phyloP scores from a whole-genome alignment of 2,888 invertebrate species.

The Sesia apiformis region DNA sequence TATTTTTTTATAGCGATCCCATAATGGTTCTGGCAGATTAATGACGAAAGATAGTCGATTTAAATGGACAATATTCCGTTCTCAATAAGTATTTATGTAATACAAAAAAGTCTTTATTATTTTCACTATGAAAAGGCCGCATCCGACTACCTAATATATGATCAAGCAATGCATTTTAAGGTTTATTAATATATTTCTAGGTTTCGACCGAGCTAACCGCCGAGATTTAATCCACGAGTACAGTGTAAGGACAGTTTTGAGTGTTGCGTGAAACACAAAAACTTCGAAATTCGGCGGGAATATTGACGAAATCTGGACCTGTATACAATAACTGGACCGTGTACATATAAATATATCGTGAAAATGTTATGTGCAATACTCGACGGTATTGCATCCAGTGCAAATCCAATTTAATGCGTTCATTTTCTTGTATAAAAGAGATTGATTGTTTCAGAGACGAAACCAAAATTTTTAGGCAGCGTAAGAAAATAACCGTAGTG shows the following conservation, averaged over 20 bases:
- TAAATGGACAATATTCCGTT: too few species aligned
- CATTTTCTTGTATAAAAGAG: constrained; percentile 25
- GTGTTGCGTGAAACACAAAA: too few species aligned
- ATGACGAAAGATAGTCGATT: too few species aligned
- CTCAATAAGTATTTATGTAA: too few species aligned
- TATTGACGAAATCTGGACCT: background rate
- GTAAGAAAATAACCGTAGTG: constrained; percentile 24
- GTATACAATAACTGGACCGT: constrained; percentile 21
- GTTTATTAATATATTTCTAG: constrained; percentile 14
- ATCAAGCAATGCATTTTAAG: too few species aligned
- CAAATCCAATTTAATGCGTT: constrained; percentile 28
- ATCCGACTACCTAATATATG: too few species aligned
- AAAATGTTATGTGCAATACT: constrained; percentile 51
- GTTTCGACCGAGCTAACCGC: constrained; percentile 42
- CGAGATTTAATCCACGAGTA: constrained; percentile 36
- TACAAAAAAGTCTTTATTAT: too few species aligned
- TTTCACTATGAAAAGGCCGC: too few species aligned
- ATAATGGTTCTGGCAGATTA: too few species aligned
- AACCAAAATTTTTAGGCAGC: constrained; percentile 25
- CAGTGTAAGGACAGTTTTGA: constrained; percentile 14
- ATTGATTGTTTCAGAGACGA: constrained; percentile 25
- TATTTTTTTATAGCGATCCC: too few species aligned
- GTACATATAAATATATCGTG: constrained; percentile 35
- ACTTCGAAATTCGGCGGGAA: background rate
- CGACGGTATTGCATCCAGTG: constrained; percentile 34